phyloP scores from a whole-genome alignment of 2,113 vertebrate species.

The Anolis sagrei region DNA sequence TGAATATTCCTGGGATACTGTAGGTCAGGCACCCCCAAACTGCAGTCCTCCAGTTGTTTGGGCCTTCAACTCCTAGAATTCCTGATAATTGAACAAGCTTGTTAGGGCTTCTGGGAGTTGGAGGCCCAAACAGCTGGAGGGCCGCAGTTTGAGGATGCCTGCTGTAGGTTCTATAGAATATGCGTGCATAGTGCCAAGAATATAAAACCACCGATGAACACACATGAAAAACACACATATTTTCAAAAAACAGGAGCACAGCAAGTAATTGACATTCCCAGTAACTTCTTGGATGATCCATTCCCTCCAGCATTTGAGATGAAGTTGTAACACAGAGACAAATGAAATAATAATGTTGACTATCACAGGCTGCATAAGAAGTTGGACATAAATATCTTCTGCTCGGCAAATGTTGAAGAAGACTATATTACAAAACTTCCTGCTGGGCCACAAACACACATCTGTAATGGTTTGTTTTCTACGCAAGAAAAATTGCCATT shows the following conservation, averaged over 20 bases:
- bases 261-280: constrained; percentile 19
- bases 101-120: no score
- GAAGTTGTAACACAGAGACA: constrained; percentile 50
- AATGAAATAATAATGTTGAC: constrained; percentile 60
- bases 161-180: not conserved
- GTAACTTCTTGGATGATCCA: constrained; percentile 38
- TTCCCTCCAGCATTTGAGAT: constrained; percentile 51
- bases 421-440: constrained; percentile 65
- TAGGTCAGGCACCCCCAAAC: no score
- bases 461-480: constrained; percentile 75
- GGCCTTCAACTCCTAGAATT: no score
- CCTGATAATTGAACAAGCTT: no score
- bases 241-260: constrained; percentile 20
- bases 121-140: no score
- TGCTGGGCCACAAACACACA: constrained; percentile 69
- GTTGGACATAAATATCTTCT: constrained; percentile 58
- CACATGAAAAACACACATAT: constrained; percentile 1
- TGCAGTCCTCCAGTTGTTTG: no score
- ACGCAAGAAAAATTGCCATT: constrained; percentile 75
- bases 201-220: constrained; percentile 11
- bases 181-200: not conserved
- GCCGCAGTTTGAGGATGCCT: no score
- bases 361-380: constrained; percentile 59
- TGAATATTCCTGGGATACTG: not conserved
- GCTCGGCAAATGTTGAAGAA: constrained; percentile 55